These are phyloP conservation scores for Asbolus verrucosus DNA, from an alignment of 1,140 invertebrate genomes.

Conservation along the genomic window DNA sequence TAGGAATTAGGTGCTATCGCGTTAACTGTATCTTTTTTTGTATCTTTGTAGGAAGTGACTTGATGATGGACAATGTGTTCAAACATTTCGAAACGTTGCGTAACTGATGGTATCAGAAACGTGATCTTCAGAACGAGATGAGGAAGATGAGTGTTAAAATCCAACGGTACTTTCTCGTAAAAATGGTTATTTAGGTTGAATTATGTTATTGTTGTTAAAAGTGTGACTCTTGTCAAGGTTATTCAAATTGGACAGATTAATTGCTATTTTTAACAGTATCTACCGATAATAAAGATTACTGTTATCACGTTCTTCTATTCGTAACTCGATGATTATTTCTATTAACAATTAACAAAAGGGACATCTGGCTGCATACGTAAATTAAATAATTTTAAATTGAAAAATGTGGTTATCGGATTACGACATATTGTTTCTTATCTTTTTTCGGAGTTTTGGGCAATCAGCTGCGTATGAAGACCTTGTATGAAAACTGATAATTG, in stretches of 20 bases:
- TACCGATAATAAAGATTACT: constrained; percentile 13
- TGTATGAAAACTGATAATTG: too few species aligned
- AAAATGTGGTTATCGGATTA: too few species aligned
- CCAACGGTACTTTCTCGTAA: constrained; percentile 26
- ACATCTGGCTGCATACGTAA: too few species aligned
- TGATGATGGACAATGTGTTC: too few species aligned
- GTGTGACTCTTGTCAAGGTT: constrained; percentile 35
- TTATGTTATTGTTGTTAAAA: constrained; percentile 28
- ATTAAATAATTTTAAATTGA: too few species aligned
- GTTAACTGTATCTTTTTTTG: not conserved
- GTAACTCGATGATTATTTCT: not conserved
- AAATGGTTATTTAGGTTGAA: constrained; percentile 36
- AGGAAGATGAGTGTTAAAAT: constrained; percentile 30
- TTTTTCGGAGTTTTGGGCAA: too few species aligned
- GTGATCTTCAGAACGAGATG: not conserved
- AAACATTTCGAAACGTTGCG: constrained; percentile 21
- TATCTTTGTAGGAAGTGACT: not conserved
- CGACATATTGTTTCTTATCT: too few species aligned
- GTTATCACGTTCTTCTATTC: constrained; percentile 7
- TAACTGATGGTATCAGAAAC: not conserved
- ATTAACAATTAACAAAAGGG: constrained; percentile 19
- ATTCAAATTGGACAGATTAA: constrained; percentile 27
- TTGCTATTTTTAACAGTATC: constrained; percentile 28
- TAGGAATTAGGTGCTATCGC: not conserved
- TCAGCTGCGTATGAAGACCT: too few species aligned